These are phyloP conservation scores for Lysandra bellargus DNA, from an alignment of 2,888 invertebrate genomes.

Conservation along the genomic window DNA sequence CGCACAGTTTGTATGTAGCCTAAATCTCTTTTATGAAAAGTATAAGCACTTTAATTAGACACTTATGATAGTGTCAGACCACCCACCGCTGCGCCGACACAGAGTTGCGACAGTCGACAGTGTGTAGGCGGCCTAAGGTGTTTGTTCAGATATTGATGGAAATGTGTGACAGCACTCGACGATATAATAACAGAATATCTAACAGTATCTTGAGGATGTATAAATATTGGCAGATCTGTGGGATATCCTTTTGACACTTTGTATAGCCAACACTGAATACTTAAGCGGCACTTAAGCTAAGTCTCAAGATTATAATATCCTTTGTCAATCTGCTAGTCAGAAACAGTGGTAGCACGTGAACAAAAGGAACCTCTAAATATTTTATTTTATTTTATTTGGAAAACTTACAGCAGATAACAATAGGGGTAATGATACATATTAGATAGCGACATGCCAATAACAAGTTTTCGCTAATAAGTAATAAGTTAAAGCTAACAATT, in stretches of 20 bases:
- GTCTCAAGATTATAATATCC: no score
- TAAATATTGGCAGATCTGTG: conserved; percentile 4
- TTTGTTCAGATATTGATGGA: conserved; percentile 39
- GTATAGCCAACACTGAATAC: background rate
- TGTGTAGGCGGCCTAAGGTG: conserved; percentile 46
- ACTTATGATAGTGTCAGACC: conserved; percentile 59
- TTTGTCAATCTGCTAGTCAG: no score
- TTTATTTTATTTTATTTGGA: no score
- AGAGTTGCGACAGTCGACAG: conserved; percentile 55
- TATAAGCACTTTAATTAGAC: conserved; percentile 63
- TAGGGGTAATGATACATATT: no score
- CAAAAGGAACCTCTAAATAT: no score
- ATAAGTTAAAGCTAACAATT: no score
- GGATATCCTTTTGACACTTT: background rate
- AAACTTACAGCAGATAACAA: no score
- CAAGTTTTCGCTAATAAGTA: no score
- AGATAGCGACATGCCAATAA: no score
- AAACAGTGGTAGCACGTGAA: no score
- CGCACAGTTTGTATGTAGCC: background rate
- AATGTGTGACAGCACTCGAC: conserved; percentile 40
- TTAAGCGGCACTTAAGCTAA: background rate
- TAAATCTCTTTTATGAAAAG: conserved; percentile 9
- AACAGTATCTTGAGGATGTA: background rate
- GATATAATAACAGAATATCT: conserved; percentile 32
- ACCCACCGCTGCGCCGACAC: conserved; percentile 57